phyloP scores from a whole-genome alignment of 2,888 invertebrate genomes.

The Lomographa bimaculata region DNA sequence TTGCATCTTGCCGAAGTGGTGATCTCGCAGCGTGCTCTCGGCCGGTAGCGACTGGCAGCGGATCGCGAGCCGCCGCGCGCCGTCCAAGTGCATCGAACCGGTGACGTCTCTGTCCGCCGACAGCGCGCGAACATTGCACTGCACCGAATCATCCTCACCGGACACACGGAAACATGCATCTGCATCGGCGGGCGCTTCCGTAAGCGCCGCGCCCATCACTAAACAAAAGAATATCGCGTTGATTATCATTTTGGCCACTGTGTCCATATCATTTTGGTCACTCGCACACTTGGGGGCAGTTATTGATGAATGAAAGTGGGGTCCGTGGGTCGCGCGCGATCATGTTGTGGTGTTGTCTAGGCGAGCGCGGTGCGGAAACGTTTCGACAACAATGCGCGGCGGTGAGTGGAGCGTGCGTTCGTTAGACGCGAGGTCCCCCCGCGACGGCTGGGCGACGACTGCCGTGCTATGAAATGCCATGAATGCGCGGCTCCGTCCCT shows the following conservation, averaged over 20 bases:
- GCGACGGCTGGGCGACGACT: constrained; percentile 75
- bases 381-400: constrained; percentile 60
- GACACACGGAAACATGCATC: constrained; percentile 74
- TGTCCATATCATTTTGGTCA: constrained; percentile 79
- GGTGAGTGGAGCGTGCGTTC: constrained; percentile 58
- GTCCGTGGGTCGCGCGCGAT: constrained; percentile 54
- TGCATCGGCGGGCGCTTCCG: constrained; percentile 76
- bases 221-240: constrained; percentile 80
- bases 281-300: constrained; percentile 62
- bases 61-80: constrained; percentile 89
- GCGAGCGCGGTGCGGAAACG: constrained; percentile 55
- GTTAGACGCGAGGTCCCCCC: constrained; percentile 64
- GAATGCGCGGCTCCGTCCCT: constrained; percentile 59
- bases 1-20: constrained; percentile 89
- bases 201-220: constrained; percentile 80
- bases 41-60: constrained; percentile 84
- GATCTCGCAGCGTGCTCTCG: constrained; percentile 90
- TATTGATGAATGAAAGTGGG: constrained; percentile 63
- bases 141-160: constrained; percentile 65
- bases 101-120: constrained; percentile 87
- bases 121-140: constrained; percentile 88
- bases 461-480: constrained; percentile 76
- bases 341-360: constrained; percentile 64
- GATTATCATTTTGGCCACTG: constrained; percentile 81
- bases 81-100: constrained; percentile 86